Evolutionary conservation across 2,113 vertebrate species (phyloP), one percentile per base, ranked within the genome.

Genomic region (Sus scrofa): DNA sequence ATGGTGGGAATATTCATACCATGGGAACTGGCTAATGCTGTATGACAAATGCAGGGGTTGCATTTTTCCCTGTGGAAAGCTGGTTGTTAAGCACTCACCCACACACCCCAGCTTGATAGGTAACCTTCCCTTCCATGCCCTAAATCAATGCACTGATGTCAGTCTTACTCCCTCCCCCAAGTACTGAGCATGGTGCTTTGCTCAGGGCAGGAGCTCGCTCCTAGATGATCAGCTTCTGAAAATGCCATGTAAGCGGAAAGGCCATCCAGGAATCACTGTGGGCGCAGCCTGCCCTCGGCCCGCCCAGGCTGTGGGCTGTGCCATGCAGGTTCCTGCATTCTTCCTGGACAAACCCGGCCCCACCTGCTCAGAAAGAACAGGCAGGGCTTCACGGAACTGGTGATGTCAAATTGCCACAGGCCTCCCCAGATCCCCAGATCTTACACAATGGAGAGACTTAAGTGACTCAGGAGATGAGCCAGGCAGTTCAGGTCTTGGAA

Each of bases 301-400:
- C 8, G 44, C 54, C 39, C 0, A 5, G 75, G 2, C 68, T 68
- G n/a, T 0, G 0, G 32, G 44, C 77, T 12, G 27, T 39, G 62
- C 7, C 14, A 0, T 7, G 22, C 50, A 52, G 84, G 37, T 54
- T 65, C 60, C 82, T 22, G 19, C 4, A 1, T 10, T 24, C 37
- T 85, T 94, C 68, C 26, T 39, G 37, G 78, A 94, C 68, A 83
- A 62, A 60, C 8, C 3, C 0, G 1, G 24, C 50, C 68, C 62
- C 9, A 18, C 70, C 74, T 94, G 65, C 8, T 3, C 24, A 74
- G 12, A 77, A 39, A n/a, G n/a, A 81, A 18, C 3, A 12, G 0
- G 13, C 37, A 34, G 44, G 79, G 71, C 27, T 84, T 63, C 62
- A 19, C 13, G 20, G 39, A 54, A 37, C 1, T 4, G 50, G 78